Base-by-base conservation (phyloP, 1,140 invertebrate species). In the Brachionus koreanus region DNA sequence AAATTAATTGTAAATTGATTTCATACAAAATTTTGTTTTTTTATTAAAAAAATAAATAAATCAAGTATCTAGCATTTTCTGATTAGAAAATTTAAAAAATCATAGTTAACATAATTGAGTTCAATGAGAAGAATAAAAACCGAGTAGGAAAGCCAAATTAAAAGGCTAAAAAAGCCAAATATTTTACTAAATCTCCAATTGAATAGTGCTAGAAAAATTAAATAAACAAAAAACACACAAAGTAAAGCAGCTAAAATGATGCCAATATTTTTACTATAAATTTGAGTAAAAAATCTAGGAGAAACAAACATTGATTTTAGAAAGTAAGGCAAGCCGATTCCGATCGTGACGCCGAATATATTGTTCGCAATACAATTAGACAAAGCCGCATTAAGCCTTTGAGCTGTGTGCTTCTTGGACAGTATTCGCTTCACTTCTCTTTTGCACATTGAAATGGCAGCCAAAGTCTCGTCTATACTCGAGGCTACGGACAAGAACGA, bases 291-390 rank as follows among this genome's bases (percentile, higher is more conserved):
- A 46, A 74, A 46, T 3, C 29, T 74, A 1, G 16, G 16, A 10
- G 25, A 16, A 25, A 25, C 7, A 35, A 74, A 25, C 0, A 74
- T 12, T 13, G 69, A 74, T 46, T 74, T 74, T 74, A 74, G 25
- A 74, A 74, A 74, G 25, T 74, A 74, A 23, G 69, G 69, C 12
- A 43, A 12, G 19, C 69, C 69, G 10, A 74, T 74, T 23, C 69
- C 69, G 4, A 74, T 10, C 4, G 69, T 74, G 13, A 74, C 43
- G 0, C 42, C 69, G 23, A 74, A 74, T 46, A 74, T 29, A 12
- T 74, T 74, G 25, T n/a, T 74, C 9, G 39, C 69, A 46, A 74
- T 74, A 46, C 69, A 46, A 46, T 74, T 74, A 13, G 69, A 74
- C 25, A 74, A 74, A 19, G 39, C 69, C 29, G 42, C 25, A 74